Conservation (phyloP, 1,140 invertebrate genomes). For the Drosophila subobscura region DNA sequence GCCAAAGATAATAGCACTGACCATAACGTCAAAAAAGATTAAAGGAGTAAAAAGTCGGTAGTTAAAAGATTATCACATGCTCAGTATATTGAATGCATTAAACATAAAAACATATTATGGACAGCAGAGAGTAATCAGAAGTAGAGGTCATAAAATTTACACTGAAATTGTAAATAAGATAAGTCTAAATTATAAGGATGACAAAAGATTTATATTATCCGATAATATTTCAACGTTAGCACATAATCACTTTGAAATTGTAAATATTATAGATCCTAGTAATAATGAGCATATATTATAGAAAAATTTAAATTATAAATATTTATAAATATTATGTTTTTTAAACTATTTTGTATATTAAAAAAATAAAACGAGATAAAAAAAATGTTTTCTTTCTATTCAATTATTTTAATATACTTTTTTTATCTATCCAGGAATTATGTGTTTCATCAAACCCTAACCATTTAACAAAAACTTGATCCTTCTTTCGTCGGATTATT, state of each 20-base stretch:
- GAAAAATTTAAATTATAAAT: too few species aligned
- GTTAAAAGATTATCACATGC: background rate
- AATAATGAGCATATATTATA: too few species aligned
- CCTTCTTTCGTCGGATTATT: background rate
- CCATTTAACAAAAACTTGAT: conserved; percentile 1
- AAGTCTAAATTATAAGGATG: conserved; percentile 1
- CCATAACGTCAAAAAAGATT: background rate
- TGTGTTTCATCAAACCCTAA: background rate
- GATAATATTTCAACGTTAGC: too few species aligned
- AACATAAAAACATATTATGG: conserved; percentile 2
- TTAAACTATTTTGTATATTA: background rate
- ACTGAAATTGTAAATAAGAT: background rate
- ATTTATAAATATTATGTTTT: too few species aligned
- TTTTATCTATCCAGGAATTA: conserved; percentile 4
- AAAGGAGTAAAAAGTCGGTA: too few species aligned
- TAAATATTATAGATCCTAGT: too few species aligned
- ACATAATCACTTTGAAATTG: too few species aligned
- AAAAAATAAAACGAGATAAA: background rate
- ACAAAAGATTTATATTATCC: background rate
- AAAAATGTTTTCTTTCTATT: background rate
- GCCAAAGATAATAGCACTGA: background rate
- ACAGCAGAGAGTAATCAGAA: background rate
- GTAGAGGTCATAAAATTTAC: background rate
- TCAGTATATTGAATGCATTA: background rate
- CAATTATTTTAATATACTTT: background rate